phyloP scores from a whole-genome alignment of 2,113 vertebrate species.

The Chaetodon auriga region DNA sequence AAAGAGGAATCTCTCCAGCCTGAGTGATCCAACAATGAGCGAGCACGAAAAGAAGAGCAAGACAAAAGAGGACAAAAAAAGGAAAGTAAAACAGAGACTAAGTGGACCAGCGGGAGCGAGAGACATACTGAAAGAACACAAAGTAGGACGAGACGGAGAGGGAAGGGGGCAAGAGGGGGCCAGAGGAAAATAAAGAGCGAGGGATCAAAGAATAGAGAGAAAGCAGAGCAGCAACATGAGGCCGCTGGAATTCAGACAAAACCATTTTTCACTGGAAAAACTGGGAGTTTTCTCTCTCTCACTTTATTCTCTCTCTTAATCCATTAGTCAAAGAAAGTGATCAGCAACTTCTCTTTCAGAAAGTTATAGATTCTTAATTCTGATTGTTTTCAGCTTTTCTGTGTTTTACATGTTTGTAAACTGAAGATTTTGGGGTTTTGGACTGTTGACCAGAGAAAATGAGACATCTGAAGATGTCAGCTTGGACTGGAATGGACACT shows the following conservation, averaged over 20 bases:
- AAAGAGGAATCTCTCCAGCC: conserved; percentile 22
- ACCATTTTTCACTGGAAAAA: conserved; percentile 35
- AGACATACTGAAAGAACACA: conserved; percentile 20
- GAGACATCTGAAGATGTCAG: too few species aligned
- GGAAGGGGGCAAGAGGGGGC: not conserved
- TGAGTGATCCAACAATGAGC: conserved; percentile 23
- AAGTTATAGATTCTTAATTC: too few species aligned
- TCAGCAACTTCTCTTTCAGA: too few species aligned
- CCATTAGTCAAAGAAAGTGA: too few species aligned
- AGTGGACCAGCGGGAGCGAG: conserved; percentile 23
- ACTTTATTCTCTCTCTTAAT: too few species aligned
- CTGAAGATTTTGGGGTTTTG: too few species aligned
- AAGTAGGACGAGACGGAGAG: not conserved
- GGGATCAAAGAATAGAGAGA: conserved; percentile 41
- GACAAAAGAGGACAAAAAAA: conserved; percentile 31
- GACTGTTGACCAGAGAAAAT: too few species aligned
- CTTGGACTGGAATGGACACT: too few species aligned
- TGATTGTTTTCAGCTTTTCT: too few species aligned
- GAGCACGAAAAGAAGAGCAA: conserved; percentile 13
- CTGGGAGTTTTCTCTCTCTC: not conserved
- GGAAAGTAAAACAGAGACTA: not conserved
- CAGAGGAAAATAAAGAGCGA: conserved; percentile 34
- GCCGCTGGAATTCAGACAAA: conserved; percentile 39
- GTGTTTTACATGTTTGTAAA: too few species aligned
- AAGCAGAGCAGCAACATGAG: conserved; percentile 47